Evolutionary conservation across 1,140 invertebrate genomes (phyloP), one percentile per base, ranked within the genome.

Genomic region (Drosophila funebris): DNA sequence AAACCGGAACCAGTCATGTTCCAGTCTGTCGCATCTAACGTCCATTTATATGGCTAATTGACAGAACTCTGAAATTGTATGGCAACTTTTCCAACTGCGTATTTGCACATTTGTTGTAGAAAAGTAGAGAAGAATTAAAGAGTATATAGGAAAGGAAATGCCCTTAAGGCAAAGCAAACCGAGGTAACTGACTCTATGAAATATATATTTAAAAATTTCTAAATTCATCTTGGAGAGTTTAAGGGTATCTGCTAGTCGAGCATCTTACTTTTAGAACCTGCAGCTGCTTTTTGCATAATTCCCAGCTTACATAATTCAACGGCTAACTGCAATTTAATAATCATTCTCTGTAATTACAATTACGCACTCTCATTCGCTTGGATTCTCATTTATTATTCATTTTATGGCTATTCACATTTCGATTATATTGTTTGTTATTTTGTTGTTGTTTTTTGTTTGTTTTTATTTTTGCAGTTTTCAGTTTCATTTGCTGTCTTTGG

Each of bases 31-130:
- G 70, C 44, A 61, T 57, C 61, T 68, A 60, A 48, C 48, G 44
- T 36, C 37, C 54, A 68, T 68, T 72, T 72, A 73, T 54, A 37
- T 50, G 52, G 57, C 57, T 69, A 73, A 73, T 73, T 73, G 37
- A 41, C 46, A 56, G 62, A 54, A 37, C 22, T 13, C 22, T 31
- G 39, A 8, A 54, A 53, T 29, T 11, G 11, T 5, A 1, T 58
- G 24, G 14, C 3, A 29, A 36, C 44, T 41, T 31, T 11, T 31
- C 18, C 16, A 50, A 36, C 44, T 43, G 18, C 31, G 18, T 4
- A 31, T 31, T 22, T 36, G 0, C 18, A 4, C 11, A 53, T 9
- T 3, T 53, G n/a, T 53, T 9, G 9, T 9, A 18, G 1, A n/a
- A n/a, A n/a, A n/a, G n/a, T n/a, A n/a, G n/a, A n/a, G n/a, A n/a